Evolutionary conservation across 2,888 invertebrate genomes (phyloP).

Genomic region (Eupsilia transversa): DNA sequence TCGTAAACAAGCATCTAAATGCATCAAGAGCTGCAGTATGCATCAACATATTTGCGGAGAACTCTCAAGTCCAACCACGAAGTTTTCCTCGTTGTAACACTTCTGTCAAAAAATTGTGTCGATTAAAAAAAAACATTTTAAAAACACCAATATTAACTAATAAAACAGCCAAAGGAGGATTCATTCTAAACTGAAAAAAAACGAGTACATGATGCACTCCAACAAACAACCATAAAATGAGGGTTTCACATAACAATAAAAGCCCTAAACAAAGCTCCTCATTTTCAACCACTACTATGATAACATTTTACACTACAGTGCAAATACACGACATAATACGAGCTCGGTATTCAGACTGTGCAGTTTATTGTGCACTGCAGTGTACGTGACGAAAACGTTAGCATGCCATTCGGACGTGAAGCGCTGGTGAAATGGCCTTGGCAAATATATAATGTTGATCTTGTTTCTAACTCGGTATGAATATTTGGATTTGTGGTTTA

Average conservation of each 20-base stretch:
- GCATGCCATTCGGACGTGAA: constrained; percentile 60
- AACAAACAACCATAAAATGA: constrained; percentile 36
- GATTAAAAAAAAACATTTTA: too few relatives aligned
- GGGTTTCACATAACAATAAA: constrained; percentile 30
- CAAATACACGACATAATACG: constrained; percentile 51
- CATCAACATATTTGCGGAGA: constrained; percentile 11
- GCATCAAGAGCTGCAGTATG: constrained; percentile 2
- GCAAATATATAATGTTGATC: constrained; percentile 45
- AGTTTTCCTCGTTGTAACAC: constrained; percentile 18
- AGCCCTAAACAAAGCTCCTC: constrained; percentile 52
- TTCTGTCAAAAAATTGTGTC: too few relatives aligned
- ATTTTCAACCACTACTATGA: constrained; percentile 31
- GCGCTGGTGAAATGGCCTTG: constrained; percentile 37
- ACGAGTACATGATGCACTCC: constrained; percentile 12
- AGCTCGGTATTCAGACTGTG: constrained; percentile 55
- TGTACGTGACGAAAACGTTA: constrained; percentile 66
- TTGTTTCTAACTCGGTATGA: constrained; percentile 24
- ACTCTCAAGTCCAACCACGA: not conserved
- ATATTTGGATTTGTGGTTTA: constrained; percentile 27
- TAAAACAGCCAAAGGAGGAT: too few relatives aligned
- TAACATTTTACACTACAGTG: constrained; percentile 56
- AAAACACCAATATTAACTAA: too few relatives aligned
- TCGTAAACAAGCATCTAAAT: not conserved
- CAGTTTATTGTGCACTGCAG: constrained; percentile 64
- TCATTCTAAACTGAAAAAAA: not conserved